Evolutionary conservation across 2,888 invertebrate species (phyloP), one percentile per base, ranked within the genome.

Genomic region (Eugnorisma glareosa): DNA sequence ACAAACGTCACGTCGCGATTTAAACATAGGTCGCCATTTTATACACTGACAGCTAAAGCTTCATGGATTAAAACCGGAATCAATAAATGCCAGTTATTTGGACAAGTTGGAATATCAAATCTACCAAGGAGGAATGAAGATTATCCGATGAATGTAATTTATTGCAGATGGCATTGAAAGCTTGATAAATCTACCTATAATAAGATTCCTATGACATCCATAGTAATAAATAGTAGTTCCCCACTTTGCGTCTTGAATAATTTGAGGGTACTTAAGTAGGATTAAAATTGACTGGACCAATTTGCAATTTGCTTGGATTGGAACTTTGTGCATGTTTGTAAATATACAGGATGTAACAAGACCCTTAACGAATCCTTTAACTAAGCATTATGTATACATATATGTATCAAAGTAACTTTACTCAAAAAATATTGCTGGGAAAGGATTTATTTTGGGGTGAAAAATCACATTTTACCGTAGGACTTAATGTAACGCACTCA

Each of bases 51-150:
- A 86, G 70, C 54, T 57, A 64, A 64, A 79, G 72, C 77, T 72
- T 37, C 54, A 74, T 79, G 70, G 74, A 88, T 77, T 84, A 61
- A 4, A 59, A 35, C 8, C 72, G 72, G 84, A 85, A 78, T 79
- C 69, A 80, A 76, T 79, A 66, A 77, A 77, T 73, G 81, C 79
- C 88, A 82, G 73, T 68, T 73, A 75, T 84, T 79, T 68, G 61
- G 61, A 73, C 74, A 67, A 59, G 72, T 82, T 84, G 61, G 77
- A 77, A n/a, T n/a, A n/a, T n/a, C n/a, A n/a, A 79, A 67, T 57
- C 15, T 64, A 82, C 87, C 76, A 86, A 88, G 64, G 77, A 86
- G 86, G 79, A 73, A 37, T 37, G 28, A 74, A 66, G 48, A 74
- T 77, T 68, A 73, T 61, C 15, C 45, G 13, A 54, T 69, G 48